Evolutionary conservation across 1,140 invertebrate species (phyloP).

Genomic region (Ips typographus): DNA sequence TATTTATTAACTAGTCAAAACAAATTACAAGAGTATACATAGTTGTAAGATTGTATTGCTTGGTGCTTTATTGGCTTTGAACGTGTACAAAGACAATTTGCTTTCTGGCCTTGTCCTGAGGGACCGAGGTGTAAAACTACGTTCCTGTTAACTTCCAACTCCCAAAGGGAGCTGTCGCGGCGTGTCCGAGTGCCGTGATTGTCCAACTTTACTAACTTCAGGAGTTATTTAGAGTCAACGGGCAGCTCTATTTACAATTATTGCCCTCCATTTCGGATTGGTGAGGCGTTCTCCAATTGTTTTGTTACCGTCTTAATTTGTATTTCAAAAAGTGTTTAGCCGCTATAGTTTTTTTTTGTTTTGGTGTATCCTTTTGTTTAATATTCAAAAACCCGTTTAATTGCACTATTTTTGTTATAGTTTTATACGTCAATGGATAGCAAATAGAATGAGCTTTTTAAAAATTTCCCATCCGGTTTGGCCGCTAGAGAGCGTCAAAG

Average conservation of each 20-base stretch:
- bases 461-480: no score
- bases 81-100: constrained; percentile 44
- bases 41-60: constrained; percentile 35
- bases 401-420: no score
- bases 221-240: not conserved
- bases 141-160: constrained; percentile 37
- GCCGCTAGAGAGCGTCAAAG: no score
- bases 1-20: not conserved
- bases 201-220: constrained; percentile 15
- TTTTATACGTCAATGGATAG: no score
- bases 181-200: constrained; percentile 23
- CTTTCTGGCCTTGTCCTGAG: constrained; percentile 36
- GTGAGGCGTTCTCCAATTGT: no score
- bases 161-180: constrained; percentile 11
- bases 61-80: constrained; percentile 43
- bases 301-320: no score
- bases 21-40: constrained; percentile 18
- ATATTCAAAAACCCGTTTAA: no score
- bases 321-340: no score
- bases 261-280: not conserved
- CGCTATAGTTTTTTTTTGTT: no score
- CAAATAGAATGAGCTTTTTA: no score
- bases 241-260: constrained; percentile 9
- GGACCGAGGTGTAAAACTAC: constrained; percentile 47
- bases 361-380: no score